Conservation (phyloP, 2,888 invertebrate species). For the Lysandra coridon region DNA sequence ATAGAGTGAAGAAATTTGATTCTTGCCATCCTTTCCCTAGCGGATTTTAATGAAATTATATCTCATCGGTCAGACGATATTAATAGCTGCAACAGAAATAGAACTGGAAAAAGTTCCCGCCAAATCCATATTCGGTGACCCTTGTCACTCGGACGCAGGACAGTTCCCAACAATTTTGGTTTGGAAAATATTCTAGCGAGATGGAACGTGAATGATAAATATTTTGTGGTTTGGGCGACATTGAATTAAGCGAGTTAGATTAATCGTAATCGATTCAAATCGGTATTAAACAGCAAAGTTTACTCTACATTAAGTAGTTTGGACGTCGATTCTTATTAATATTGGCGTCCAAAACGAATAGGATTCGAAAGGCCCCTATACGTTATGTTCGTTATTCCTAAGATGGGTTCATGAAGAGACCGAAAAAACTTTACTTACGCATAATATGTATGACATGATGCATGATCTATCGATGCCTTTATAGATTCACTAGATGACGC, state of each 20-base stretch:
- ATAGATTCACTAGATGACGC: no score
- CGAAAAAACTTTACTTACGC: no score
- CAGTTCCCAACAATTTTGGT: constrained; percentile 32
- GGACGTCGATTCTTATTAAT: no score
- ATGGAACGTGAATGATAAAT: constrained; percentile 32
- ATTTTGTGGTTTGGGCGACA: constrained; percentile 13
- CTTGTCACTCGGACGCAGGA: constrained; percentile 29
- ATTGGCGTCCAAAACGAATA: no score
- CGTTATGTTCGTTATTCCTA: no score
- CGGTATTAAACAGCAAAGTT: no score
- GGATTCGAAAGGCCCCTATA: no score
- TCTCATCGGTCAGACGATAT: background rate
- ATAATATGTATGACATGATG: no score
- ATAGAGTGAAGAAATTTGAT: background rate
- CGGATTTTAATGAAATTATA: background rate
- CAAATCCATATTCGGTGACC: constrained; percentile 33
- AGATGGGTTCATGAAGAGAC: no score
- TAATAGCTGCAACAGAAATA: constrained; percentile 3
- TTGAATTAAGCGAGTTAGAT: background rate
- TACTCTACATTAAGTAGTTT: no score
- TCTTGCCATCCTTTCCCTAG: background rate
- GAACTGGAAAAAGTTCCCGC: constrained; percentile 12
- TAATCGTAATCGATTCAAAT: constrained; percentile 8
- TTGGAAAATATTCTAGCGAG: constrained; percentile 15
- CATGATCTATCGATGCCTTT: no score